These are phyloP conservation scores for Selenia dentaria DNA, from an alignment of 2,888 invertebrate genomes.

Conservation along the genomic window DNA sequence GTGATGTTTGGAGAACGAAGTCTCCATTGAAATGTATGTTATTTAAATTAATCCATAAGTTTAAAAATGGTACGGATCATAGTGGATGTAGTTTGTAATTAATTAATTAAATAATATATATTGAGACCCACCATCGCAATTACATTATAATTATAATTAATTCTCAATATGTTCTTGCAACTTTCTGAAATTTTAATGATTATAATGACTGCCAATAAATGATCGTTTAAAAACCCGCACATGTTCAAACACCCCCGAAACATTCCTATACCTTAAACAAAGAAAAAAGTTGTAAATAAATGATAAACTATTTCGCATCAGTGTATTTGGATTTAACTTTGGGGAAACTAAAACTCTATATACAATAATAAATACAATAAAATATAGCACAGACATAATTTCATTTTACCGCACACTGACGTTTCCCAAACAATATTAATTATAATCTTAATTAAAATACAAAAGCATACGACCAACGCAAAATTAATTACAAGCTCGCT, in stretches of 20 bases:
- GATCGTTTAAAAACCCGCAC: slow-evolving; percentile 56
- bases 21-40: too few species aligned
- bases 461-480: slow-evolving; percentile 62
- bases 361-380: slow-evolving; percentile 62
- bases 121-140: too few species aligned
- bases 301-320: slow-evolving; percentile 55
- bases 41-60: too few species aligned
- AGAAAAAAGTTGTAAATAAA: slow-evolving; percentile 50
- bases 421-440: slow-evolving; percentile 33
- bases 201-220: too few species aligned
- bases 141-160: too few species aligned
- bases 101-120: too few species aligned
- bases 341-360: slow-evolving; percentile 80
- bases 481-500: slow-evolving; percentile 68
- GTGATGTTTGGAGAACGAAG: too few species aligned
- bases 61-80: too few species aligned
- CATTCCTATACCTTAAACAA: slow-evolving; percentile 51
- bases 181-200: too few species aligned
- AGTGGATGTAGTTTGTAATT: too few species aligned
- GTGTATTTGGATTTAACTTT: slow-evolving; percentile 79
- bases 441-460: slow-evolving; percentile 44
- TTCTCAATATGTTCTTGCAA: too few species aligned
- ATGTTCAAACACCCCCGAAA: slow-evolving; percentile 46
- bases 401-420: slow-evolving; percentile 27
- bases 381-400: slow-evolving; percentile 54